phyloP scores from a whole-genome alignment of 1,140 invertebrate genomes.

The Argopecten irradians region DNA sequence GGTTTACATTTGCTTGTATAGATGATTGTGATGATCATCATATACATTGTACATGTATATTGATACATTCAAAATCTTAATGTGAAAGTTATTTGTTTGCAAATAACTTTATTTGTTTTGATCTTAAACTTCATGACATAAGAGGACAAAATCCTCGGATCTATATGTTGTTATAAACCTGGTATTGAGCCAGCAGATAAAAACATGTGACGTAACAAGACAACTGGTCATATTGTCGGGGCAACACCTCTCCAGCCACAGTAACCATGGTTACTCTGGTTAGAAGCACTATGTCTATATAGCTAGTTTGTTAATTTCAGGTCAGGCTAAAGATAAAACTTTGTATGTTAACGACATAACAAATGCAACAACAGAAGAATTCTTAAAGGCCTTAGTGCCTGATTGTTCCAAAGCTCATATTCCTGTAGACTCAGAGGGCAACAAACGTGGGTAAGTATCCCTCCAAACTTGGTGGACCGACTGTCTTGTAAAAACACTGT shows the following conservation, averaged over 20 bases:
- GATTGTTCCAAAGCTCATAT: slow-evolving; percentile 17
- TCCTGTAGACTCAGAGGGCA: neutral
- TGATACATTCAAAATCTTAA: neutral
- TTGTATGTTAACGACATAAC: slow-evolving; percentile 18
- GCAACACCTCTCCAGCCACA: slow-evolving; percentile 19
- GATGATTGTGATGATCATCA: neutral
- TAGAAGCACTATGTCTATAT: neutral
- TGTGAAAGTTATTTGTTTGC: neutral
- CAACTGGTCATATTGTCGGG: slow-evolving; percentile 4
- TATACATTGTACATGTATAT: neutral
- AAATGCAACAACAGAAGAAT: neutral
- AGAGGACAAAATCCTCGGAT: neutral
- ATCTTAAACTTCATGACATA: neutral
- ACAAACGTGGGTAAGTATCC: slow-evolving; percentile 16
- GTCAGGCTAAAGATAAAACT: slow-evolving; percentile 17
- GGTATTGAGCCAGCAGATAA: neutral
- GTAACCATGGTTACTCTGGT: neutral
- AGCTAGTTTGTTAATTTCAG: slow-evolving; percentile 12
- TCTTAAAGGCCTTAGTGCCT: slow-evolving; percentile 6
- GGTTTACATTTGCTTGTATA: neutral
- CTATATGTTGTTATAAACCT: neutral
- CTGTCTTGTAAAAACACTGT: neutral
- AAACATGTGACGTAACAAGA: neutral
- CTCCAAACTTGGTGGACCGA: neutral
- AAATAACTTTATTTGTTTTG: slow-evolving; percentile 1